Evolutionary conservation across 2,113 vertebrate genomes (phyloP).

Genomic region (Paedocypris sp.): DNA sequence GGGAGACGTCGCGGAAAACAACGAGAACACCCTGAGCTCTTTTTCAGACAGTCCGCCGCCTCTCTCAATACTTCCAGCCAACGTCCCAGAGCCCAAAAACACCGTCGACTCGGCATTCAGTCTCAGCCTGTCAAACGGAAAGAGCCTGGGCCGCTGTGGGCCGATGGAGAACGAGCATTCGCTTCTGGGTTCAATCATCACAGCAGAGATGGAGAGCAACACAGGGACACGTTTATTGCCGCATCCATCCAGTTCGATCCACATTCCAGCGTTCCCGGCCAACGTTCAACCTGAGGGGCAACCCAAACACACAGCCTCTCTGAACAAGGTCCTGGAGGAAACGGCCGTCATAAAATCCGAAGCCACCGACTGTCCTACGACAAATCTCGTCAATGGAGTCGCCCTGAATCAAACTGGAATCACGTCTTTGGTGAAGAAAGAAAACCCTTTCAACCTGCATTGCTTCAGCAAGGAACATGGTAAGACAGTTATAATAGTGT

Average conservation of each 20-base stretch:
- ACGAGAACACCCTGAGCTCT: slow-evolving; percentile 57
- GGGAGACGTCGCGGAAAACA: slow-evolving; percentile 57
- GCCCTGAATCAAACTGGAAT: slow-evolving; percentile 70
- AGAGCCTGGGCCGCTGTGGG: slow-evolving; percentile 69
- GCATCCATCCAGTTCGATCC: slow-evolving; percentile 69
- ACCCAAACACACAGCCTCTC: slow-evolving; percentile 28
- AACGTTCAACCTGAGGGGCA: slow-evolving; percentile 67
- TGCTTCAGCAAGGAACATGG: slow-evolving; percentile 86
- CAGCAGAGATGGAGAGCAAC: slow-evolving; percentile 67
- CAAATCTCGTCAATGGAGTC: slow-evolving; percentile 59
- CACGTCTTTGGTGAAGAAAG: slow-evolving; percentile 75
- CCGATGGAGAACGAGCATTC: slow-evolving; percentile 68
- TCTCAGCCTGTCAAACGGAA: slow-evolving; percentile 61
- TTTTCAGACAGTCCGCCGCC: slow-evolving; percentile 54
- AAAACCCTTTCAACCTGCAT: slow-evolving; percentile 73
- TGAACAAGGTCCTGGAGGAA: slow-evolving; percentile 57
- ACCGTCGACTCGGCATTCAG: slow-evolving; percentile 74
- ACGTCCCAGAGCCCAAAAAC: slow-evolving; percentile 85
- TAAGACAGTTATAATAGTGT: no score
- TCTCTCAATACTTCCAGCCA: slow-evolving; percentile 62
- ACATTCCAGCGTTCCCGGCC: slow-evolving; percentile 60
- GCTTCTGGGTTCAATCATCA: slow-evolving; percentile 64
- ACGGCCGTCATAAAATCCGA: slow-evolving; percentile 78
- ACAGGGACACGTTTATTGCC: slow-evolving; percentile 69
- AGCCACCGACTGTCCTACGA: slow-evolving; percentile 65